Conservation (phyloP, 92 coral and sea anemone species). For the Chrysogorgia sp. region DNA sequence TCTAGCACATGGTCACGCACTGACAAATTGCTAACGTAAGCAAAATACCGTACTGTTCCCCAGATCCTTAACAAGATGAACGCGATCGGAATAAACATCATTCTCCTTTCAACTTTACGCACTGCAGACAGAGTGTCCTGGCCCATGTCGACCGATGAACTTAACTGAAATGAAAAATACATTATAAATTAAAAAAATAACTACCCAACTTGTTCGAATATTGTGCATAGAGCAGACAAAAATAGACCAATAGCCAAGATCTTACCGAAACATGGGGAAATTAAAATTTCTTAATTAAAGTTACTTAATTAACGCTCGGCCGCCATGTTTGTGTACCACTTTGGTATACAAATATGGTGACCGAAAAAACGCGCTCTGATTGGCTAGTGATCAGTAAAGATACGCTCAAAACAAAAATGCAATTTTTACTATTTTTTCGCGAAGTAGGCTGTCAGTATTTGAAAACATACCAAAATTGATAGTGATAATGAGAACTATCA, state of each 20-base stretch:
- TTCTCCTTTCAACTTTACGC: conserved; percentile 23
- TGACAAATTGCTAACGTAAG: conserved; percentile 9
- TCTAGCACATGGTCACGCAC: conserved; percentile 9
- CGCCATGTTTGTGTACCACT: no score
- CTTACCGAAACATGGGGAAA: no score
- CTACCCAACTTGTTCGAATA: not conserved
- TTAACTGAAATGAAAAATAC: not conserved
- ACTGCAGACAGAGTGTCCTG: conserved; percentile 15
- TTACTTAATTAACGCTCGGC: no score
- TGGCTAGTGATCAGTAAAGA: no score
- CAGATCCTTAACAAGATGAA: conserved; percentile 31
- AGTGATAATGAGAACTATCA: no score
- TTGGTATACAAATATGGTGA: no score
- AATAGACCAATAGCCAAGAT: not conserved
- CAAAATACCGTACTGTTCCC: conserved; percentile 48
- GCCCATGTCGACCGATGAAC: not conserved
- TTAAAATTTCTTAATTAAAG: no score
- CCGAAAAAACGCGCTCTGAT: no score
- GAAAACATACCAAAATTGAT: no score
- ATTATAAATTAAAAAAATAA: not conserved
- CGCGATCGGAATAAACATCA: conserved; percentile 42
- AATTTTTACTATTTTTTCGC: no score
- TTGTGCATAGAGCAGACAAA: not conserved
- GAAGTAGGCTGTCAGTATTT: no score
- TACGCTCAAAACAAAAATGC: no score